Conservation (phyloP, 2,113 vertebrate genomes). For the Plectropomus leopardus region DNA sequence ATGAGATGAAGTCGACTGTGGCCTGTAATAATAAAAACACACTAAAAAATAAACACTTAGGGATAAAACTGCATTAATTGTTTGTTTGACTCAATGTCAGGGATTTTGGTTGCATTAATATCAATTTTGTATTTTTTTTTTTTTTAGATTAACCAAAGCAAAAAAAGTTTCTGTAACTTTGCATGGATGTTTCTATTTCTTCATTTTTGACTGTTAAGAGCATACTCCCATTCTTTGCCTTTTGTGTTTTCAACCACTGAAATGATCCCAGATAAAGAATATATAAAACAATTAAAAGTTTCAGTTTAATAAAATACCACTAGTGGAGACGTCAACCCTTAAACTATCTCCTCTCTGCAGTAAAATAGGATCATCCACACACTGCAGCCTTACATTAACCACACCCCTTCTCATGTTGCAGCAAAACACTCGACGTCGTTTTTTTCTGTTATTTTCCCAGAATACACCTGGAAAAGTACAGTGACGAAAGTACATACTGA, state of each 20-base stretch:
- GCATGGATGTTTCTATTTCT: not conserved
- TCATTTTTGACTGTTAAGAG: not conserved
- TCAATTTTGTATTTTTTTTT: not conserved
- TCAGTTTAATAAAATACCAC: not conserved
- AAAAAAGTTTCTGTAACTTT: not conserved
- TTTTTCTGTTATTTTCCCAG: slow-evolving; percentile 72
- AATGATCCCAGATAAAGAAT: accelerated
- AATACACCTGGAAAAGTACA: slow-evolving; percentile 73
- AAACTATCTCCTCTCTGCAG: slow-evolving; percentile 41
- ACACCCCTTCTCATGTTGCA: slow-evolving; percentile 79
- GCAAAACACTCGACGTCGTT: slow-evolving; percentile 66
- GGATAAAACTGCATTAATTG: not conserved
- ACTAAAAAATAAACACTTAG: not conserved
- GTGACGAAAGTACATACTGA: slow-evolving; percentile 66
- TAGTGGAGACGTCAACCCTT: not conserved
- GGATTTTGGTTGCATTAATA: not conserved
- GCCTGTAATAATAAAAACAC: not conserved
- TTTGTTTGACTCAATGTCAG: not conserved
- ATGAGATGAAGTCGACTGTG: not conserved
- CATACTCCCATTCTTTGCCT: not conserved
- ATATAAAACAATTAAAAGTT: not conserved
- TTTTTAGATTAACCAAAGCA: not conserved
- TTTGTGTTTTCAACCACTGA: not conserved
- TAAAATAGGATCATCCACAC: slow-evolving; percentile 30
- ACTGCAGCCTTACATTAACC: slow-evolving; percentile 69